Base-by-base conservation (phyloP, 2,888 invertebrate species). In the Himalopsyche anomala region DNA sequence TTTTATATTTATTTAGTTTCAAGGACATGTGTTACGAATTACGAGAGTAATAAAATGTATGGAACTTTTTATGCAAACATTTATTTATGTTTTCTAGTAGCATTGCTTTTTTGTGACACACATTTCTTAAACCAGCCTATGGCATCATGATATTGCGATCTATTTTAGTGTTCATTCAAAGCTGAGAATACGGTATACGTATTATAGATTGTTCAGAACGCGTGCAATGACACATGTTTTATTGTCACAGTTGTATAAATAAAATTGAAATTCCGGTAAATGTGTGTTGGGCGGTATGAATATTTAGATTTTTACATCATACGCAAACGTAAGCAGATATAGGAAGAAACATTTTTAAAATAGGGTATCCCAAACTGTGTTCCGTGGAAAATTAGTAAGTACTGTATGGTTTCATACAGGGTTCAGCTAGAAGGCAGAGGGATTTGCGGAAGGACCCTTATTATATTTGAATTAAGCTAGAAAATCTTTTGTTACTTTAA, bases 161-260 rank as follows among this genome's bases (percentile, higher is more conserved):
- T 62, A 62, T 62, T 62, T 62, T 28, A 11, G 62, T 62, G 8
- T 62, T 62, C 62, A 62, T 62, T 62, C 62, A 62, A 62, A 62
- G 19, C 62, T 62, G 62, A 62, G 19, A 62, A 62, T 62, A 62
- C 19, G 1, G n/a, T 9, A 51, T 15, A 51, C 51, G n/a, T 62
- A 19, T 62, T 19, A 19, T 62, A 19, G 3, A n/a, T 4, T 19
- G 4, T 62, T 62, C 9, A 19, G 4, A 62, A 62, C 19, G 19
- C 62, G 62, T 62, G 5, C 62, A 62, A 62, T 62, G 62, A 62
- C 62, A 62, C 62, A 62, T 62, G 62, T 19, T 62, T 62, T 62
- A 62, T 62, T 62, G 19, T 62, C 2, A 62, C 62, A 62, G 62
- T 62, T 62, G 62, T 62, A 8, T 5, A 62, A 62, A 62, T 28